A percentile compares a stretch with the other conserved stretches of the same genome.
Conservation (phyloP, 2,113 vertebrate genomes). For the Gymnobelideus leadbeateri region DNA sequence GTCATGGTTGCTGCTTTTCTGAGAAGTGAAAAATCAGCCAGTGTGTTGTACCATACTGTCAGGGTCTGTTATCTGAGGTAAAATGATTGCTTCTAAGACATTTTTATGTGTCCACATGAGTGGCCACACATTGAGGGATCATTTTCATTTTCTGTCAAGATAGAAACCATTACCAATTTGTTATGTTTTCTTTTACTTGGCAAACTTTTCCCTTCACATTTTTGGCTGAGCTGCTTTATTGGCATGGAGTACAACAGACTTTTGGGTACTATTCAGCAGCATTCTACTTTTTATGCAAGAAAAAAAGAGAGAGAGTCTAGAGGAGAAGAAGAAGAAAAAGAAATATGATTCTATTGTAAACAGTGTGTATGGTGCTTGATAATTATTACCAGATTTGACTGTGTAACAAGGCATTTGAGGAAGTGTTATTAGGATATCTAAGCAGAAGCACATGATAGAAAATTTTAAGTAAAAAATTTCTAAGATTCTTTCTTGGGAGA, state of each 20-base stretch:
- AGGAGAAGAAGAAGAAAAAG: conserved; percentile 65
- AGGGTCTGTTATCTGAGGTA: conserved; percentile 86
- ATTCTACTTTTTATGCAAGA: conserved; percentile 84
- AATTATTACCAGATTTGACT: conserved; percentile 88
- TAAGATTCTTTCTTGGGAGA: conserved; percentile 63
- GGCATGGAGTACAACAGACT: conserved; percentile 81
- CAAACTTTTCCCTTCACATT: conserved; percentile 83
- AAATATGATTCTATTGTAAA: conserved; percentile 88
- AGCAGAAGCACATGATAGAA: conserved; percentile 75
- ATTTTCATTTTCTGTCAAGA: conserved; percentile 89
- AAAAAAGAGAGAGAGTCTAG: conserved; percentile 70
- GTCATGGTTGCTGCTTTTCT: conserved; percentile 78
- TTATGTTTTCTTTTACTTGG: conserved; percentile 90
- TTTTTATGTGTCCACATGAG: conserved; percentile 87
- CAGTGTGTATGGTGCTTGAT: conserved; percentile 84
- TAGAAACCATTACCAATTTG: conserved; percentile 89
- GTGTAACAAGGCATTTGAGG: conserved; percentile 82
- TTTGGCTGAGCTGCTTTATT: conserved; percentile 87
- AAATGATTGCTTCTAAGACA: conserved; percentile 86
- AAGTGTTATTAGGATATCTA: conserved; percentile 79
- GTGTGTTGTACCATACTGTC: conserved; percentile 80
- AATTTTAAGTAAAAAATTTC: conserved; percentile 75
- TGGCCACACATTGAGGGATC: conserved; percentile 88
- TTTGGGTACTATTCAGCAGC: conserved; percentile 86
- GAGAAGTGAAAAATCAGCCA: conserved; percentile 78